A percentile compares a stretch with the other conserved stretches of the same genome.
phyloP scores from a whole-genome alignment of 2,797 vertebrate species.

The Allobates femoralis region DNA sequence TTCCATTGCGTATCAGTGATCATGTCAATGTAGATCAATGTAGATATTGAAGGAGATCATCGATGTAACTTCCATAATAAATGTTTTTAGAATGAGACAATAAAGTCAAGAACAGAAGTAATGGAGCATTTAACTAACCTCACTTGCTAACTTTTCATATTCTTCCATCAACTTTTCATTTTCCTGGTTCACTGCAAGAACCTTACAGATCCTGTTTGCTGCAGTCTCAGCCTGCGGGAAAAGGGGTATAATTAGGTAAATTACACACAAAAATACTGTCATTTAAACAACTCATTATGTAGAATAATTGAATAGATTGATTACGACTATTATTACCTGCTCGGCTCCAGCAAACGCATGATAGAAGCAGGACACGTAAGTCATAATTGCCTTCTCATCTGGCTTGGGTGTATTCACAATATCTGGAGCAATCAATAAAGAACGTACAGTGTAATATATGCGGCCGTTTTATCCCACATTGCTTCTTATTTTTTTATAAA shows the following conservation, averaged over 20 bases:
- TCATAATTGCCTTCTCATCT: slow-evolving; percentile 94
- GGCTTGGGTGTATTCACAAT: slow-evolving; percentile 93
- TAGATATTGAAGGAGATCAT: neutral
- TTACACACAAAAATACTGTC: neutral
- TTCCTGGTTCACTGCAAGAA: slow-evolving; percentile 93
- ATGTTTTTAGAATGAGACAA: neutral
- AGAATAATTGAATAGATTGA: neutral
- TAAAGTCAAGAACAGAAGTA: neutral
- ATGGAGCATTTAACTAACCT: slow-evolving; percentile 74
- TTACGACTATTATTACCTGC: slow-evolving; percentile 75
- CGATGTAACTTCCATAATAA: neutral
- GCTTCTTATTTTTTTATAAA: neutral
- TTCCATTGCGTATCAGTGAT: too few relatives aligned
- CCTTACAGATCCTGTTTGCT: slow-evolving; percentile 93
- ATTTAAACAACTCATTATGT: neutral
- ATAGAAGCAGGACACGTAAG: slow-evolving; percentile 94
- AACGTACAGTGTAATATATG: neutral
- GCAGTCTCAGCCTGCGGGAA: slow-evolving; percentile 86
- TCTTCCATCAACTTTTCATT: slow-evolving; percentile 93
- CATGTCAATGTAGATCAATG: too few relatives aligned
- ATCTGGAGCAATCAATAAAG: slow-evolving; percentile 72
- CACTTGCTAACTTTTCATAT: slow-evolving; percentile 93
- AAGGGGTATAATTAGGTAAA: neutral
- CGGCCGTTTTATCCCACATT: neutral
- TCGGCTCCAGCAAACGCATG: slow-evolving; percentile 91